phyloP scores from a whole-genome alignment of 2,797 vertebrate genomes.

The Enteromius thamalakanensis region DNA sequence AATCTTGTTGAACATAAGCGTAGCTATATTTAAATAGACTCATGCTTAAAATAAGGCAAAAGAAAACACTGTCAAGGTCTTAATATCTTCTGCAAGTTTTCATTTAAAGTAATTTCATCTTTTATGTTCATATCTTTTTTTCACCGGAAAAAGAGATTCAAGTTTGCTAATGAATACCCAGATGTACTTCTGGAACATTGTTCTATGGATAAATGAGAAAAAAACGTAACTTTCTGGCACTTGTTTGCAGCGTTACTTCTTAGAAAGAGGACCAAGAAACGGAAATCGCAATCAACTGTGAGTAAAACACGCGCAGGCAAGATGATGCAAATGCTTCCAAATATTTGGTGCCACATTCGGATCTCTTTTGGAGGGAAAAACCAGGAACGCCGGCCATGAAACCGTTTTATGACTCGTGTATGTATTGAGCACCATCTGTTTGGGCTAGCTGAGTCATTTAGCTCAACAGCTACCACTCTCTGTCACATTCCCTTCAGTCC shows the following conservation, averaged over 20 bases:
- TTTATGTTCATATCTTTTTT: neutral
- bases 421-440: conserved; percentile 54
- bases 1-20: neutral
- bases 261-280: neutral
- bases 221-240: conserved; percentile 8
- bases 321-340: conserved; percentile 21
- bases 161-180: neutral
- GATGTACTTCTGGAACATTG: neutral
- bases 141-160: neutral
- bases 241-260: neutral
- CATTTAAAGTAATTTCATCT: neutral
- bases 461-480: conserved; percentile 66
- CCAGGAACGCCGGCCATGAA: conserved; percentile 33
- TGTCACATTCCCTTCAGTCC: conserved; percentile 74
- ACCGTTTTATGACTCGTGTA: conserved; percentile 38
- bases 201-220: neutral
- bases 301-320: neutral
- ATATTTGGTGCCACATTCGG: conserved; percentile 12
- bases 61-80: neutral
- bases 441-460: conserved; percentile 57
- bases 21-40: neutral
- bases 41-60: neutral
- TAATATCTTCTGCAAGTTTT: neutral
- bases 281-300: conserved; percentile 1
- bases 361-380: conserved; percentile 24